Conservation (phyloP, 2,797 vertebrate genomes). For the Neopelma chrysocephalum region DNA sequence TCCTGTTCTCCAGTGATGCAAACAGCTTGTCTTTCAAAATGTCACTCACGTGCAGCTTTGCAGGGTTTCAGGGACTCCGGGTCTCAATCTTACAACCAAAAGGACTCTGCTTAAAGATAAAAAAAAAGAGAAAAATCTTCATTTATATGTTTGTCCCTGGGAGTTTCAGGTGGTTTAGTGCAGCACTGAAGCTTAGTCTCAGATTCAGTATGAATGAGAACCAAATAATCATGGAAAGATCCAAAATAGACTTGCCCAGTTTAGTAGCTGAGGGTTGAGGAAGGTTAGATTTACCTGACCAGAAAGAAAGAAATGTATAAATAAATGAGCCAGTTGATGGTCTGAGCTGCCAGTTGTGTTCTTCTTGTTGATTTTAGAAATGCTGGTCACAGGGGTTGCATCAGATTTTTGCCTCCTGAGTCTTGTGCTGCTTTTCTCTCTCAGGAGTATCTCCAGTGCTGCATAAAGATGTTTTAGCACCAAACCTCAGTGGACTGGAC, state of each 20-base stretch:
- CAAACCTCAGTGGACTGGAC: fast-evolving
- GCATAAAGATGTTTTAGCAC: neutral
- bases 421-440: neutral
- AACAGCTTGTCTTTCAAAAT: neutral
- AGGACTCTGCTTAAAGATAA: neutral
- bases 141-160: fast-evolving
- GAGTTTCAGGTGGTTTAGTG: neutral
- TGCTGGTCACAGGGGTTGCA: neutral
- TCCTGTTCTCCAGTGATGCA: neutral
- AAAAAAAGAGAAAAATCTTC: neutral
- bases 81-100: neutral
- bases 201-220: fast-evolving
- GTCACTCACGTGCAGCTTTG: neutral
- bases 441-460: neutral
- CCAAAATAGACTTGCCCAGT: neutral
- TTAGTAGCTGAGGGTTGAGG: neutral
- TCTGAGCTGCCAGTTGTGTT: neutral
- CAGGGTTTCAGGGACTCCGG: neutral
- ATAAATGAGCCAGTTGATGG: no score
- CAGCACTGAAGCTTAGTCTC: neutral
- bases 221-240: no score
- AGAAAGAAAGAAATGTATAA: fast-evolving
- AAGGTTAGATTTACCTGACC: neutral
- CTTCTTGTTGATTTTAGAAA: neutral
- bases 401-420: neutral